phyloP scores from a whole-genome alignment of 35 echinoderm and acorn worm species.

The Patiria miniata region DNA sequence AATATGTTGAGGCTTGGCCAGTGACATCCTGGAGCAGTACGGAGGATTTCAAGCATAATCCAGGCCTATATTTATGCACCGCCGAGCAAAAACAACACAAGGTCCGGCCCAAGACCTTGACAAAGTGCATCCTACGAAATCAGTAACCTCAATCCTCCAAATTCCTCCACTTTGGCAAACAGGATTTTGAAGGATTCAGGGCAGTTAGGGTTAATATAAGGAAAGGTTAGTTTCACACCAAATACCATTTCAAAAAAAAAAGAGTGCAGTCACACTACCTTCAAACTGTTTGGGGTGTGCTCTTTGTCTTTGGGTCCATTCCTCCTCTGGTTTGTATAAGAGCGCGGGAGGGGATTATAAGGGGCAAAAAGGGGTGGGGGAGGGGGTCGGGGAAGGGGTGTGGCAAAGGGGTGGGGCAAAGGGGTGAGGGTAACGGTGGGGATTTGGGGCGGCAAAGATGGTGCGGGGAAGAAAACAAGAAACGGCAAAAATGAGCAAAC shows the following conservation, averaged over 20 bases:
- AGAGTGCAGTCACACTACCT: constrained; percentile 58
- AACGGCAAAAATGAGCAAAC: constrained; percentile 14
- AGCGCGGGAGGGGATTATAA: constrained; percentile 27
- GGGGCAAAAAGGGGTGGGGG: constrained; percentile 4
- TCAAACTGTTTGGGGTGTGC: constrained; percentile 83
- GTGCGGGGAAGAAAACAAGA: constrained; percentile 20
- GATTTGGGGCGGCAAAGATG: neutral
- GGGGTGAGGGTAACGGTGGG: neutral
- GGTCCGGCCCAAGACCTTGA: too few relatives aligned
- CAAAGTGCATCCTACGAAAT: too few relatives aligned
- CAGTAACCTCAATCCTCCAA: too few relatives aligned
- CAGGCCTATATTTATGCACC: too few relatives aligned
- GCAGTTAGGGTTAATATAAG: too few relatives aligned
- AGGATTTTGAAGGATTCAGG: too few relatives aligned
- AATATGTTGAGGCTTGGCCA: too few relatives aligned
- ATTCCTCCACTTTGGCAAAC: too few relatives aligned
- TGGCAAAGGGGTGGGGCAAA: neutral
- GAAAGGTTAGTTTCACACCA: too few relatives aligned
- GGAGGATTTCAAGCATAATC: too few relatives aligned
- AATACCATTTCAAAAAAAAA: neutral
- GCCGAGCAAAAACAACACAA: too few relatives aligned
- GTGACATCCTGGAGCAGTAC: too few relatives aligned
- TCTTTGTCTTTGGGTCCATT: constrained; percentile 94
- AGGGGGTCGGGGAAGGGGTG: neutral
- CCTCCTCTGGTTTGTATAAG: constrained; percentile 61